Conservation (phyloP, 2,888 invertebrate genomes). For the Sinopyrophorus schimmeli region DNA sequence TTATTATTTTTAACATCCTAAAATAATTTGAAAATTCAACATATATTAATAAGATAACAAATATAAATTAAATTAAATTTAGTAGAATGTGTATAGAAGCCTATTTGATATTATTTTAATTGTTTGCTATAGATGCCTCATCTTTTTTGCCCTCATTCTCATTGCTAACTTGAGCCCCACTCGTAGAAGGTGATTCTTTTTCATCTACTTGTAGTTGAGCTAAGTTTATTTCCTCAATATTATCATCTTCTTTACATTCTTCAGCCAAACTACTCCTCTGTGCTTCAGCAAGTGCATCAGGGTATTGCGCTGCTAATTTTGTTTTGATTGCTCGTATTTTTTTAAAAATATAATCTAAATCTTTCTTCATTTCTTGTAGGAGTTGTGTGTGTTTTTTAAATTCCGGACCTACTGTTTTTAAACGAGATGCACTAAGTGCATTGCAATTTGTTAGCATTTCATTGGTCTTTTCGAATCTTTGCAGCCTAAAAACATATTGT, state of each 20-base stretch:
- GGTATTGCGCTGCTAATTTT: conserved; percentile 72
- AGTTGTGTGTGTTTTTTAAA: conserved; percentile 89
- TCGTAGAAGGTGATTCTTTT: too few relatives aligned
- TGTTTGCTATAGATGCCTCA: too few relatives aligned
- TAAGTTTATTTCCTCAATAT: too few relatives aligned
- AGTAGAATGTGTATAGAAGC: too few relatives aligned
- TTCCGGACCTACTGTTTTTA: conserved; percentile 83
- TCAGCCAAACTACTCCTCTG: conserved; percentile 51
- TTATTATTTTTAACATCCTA: too few relatives aligned
- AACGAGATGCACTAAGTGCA: conserved; percentile 84
- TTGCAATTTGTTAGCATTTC: conserved; percentile 99
- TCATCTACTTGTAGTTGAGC: too few relatives aligned
- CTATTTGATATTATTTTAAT: too few relatives aligned
- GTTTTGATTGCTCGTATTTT: conserved; percentile 83
- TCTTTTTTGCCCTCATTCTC: too few relatives aligned
- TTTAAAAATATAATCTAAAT: conserved; percentile 91
- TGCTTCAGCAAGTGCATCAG: conserved; percentile 68
- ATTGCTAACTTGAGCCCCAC: too few relatives aligned
- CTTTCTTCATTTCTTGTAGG: conserved; percentile 89
- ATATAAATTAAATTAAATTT: too few relatives aligned
- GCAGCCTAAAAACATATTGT: conserved; percentile 66
- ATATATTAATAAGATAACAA: too few relatives aligned
- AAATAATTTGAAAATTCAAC: too few relatives aligned
- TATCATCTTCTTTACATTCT: conserved; percentile 51
- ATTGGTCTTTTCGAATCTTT: conserved; percentile 97